Evolutionary conservation across 2,888 invertebrate genomes (phyloP), one percentile per base, ranked within the genome.

Genomic region (Synanthedon myopaeformis): DNA sequence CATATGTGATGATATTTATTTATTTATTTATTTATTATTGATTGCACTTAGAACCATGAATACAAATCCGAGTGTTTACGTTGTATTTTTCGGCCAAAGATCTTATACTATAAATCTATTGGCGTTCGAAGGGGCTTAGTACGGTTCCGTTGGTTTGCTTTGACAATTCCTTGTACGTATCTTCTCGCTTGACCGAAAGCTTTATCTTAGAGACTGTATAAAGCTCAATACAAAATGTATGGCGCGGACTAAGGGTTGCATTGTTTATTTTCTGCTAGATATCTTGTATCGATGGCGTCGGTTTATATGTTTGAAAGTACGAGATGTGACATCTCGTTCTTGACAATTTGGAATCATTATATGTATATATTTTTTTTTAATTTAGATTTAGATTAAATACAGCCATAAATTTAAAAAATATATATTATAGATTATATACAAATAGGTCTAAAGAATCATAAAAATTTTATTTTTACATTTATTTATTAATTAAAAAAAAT

Each of bases 61-160:
- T 45, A 45, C 3, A 45, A 45, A 13, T 45, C 45, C 3, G 45
- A 55, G 55, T 52, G 56, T 58, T 51, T 48, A 42, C 35, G 55
- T 62, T 58, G 61, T 63, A 62, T 60, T 69, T 76, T 74, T 74
- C 69, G 58, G 66, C 63, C 61, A 59, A 61, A 67, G 70, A 72
- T 77, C 79, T 79, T 66, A 69, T 70, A 72, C 78, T 75, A 79
- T 80, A 80, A 80, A 80, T 80, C 79, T 71, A 70, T 71, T 65
- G 73, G 64, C 62, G 63, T 65, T 66, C 69, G 62, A 62, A 62
- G 45, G 49, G 62, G 64, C 65, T 67, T 65, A 64, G 62, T 49
- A 57, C 60, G 59, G 56, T 58, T 35, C 61, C 62, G 59, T 60
- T 42, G 61, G 58, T 58, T 62, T 63, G n/a, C 71, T 72, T 66